Conservation (phyloP, 64 coral and sea anemone genomes). For the Anthopleura sola region DNA sequence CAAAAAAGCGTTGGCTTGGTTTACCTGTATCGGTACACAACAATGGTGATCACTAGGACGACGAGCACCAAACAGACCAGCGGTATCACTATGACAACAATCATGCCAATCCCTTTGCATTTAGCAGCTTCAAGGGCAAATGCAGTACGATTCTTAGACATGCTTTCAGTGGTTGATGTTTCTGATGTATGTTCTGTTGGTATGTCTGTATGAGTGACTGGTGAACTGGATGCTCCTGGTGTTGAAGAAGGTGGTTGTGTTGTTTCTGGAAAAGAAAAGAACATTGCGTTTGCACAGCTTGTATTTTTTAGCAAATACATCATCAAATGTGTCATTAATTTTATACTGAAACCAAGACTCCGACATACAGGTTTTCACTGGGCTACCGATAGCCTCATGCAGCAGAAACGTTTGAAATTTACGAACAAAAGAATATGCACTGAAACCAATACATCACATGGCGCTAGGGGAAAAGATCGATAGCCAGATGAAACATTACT, state of each 20-base stretch:
- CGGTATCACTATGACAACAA: conserved; percentile 10
- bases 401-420: too few relatives aligned
- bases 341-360: too few relatives aligned
- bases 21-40: neutral
- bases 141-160: neutral
- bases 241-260: neutral
- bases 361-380: too few relatives aligned
- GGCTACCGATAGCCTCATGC: too few relatives aligned
- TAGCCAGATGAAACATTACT: too few relatives aligned
- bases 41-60: neutral
- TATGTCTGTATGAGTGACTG: neutral
- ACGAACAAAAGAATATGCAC: too few relatives aligned
- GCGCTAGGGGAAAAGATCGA: too few relatives aligned
- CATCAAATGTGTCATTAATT: neutral
- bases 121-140: neutral
- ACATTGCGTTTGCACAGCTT: neutral
- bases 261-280: neutral
- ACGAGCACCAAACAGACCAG: neutral
- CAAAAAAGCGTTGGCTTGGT: neutral
- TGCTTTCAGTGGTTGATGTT: neutral
- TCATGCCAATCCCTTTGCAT: neutral
- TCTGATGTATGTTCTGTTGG: neutral
- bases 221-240: neutral
- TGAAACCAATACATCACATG: too few relatives aligned
- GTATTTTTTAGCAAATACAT: neutral